Percentiles rank a stretch among this genome's conserved stretches.
These are phyloP conservation scores for Euwallacea similis DNA, from an alignment of 1,140 invertebrate species.

Conservation along the genomic window DNA sequence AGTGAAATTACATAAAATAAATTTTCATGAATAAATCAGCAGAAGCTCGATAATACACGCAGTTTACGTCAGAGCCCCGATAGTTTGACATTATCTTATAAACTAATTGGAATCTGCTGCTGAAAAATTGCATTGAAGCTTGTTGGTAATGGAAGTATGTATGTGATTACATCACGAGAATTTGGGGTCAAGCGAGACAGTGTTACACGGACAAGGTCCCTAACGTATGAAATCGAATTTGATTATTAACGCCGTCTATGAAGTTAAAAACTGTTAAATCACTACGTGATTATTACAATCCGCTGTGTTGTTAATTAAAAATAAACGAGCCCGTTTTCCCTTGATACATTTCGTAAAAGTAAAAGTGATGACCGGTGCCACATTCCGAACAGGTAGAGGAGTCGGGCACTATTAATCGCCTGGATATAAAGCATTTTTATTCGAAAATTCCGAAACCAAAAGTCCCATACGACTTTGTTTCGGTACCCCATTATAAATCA, in stretches of 20 bases:
- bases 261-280: slow-evolving; percentile 31
- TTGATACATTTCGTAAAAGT: slow-evolving; percentile 30
- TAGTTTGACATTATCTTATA: background rate
- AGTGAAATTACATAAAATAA: slow-evolving; percentile 3
- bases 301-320: slow-evolving; percentile 32
- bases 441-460: slow-evolving; percentile 33
- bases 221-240: slow-evolving; percentile 3
- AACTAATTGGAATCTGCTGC: background rate
- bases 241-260: slow-evolving; percentile 13
- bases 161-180: too few relatives aligned
- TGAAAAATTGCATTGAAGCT: too few relatives aligned
- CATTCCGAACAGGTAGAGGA: slow-evolving; percentile 33
- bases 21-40: slow-evolving; percentile 7
- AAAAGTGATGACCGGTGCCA: slow-evolving; percentile 34
- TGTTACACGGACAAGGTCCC: too few relatives aligned
- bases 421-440: slow-evolving; percentile 36
- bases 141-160: too few relatives aligned
- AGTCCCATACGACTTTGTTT: slow-evolving; percentile 33
- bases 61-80: background rate
- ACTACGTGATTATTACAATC: slow-evolving; percentile 30
- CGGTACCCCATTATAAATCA: slow-evolving; percentile 30
- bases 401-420: slow-evolving; percentile 33
- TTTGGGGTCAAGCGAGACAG: too few relatives aligned
- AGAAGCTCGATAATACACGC: slow-evolving; percentile 3
- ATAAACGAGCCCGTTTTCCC: slow-evolving; percentile 30